Percentiles rank a stretch among this genome's conserved stretches.
Conservation (phyloP, 2,113 vertebrate species). For the Polypterus bichir region DNA sequence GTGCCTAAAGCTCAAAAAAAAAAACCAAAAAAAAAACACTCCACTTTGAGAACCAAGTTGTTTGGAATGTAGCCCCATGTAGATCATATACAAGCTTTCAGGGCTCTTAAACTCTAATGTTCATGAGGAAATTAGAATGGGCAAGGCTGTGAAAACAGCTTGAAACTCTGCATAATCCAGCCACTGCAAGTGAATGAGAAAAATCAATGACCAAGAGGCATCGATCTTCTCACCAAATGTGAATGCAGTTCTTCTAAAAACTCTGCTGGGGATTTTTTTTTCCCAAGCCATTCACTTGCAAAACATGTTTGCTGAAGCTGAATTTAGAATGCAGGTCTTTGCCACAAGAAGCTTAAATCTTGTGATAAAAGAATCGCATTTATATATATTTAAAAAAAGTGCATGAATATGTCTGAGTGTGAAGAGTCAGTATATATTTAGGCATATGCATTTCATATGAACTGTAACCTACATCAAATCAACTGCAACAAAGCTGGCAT, state of each 20-base stretch:
- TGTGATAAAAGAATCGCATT: conserved; percentile 26
- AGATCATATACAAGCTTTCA: background rate
- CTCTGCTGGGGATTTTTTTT: conserved; percentile 49
- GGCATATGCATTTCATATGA: background rate
- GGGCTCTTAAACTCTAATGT: conserved; percentile 37
- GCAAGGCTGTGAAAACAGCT: conserved; percentile 40
- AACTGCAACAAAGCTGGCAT: conserved; percentile 5
- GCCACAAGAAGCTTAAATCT: conserved; percentile 25
- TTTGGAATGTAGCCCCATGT: background rate
- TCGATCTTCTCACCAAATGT: conserved; percentile 52
- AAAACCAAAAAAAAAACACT: background rate
- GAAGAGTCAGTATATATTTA: too few relatives aligned
- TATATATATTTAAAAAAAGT: conserved; percentile 29
- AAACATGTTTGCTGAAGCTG: conserved; percentile 44
- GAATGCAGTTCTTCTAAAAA: conserved; percentile 45
- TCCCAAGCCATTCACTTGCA: conserved; percentile 41
- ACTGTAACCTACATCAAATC: background rate
- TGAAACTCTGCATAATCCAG: conserved; percentile 42
- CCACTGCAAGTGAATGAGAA: conserved; percentile 35
- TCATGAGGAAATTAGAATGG: conserved; percentile 47
- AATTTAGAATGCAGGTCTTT: conserved; percentile 38
- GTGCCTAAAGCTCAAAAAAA: background rate
- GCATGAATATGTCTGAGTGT: conserved; percentile 15
- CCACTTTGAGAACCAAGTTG: background rate
- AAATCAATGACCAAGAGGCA: conserved; percentile 54